Evolutionary conservation across 2,113 vertebrate genomes (phyloP).

Genomic region (Tricholaema leucomelas): DNA sequence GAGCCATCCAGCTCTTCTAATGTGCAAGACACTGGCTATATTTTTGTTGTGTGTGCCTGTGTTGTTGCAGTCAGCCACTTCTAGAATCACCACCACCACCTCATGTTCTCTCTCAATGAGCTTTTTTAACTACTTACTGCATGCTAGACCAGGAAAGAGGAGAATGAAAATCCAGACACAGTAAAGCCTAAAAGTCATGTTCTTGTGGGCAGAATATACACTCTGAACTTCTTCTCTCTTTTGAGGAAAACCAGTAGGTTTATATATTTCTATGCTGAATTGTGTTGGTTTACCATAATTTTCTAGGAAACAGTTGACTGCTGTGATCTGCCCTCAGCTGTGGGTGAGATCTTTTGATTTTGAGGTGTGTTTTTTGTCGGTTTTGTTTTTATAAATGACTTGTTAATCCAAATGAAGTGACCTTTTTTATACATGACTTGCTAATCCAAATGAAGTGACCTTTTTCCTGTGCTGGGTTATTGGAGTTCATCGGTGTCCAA

Average conservation of each 20-base stretch:
- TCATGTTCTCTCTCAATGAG: slow-evolving; percentile 73
- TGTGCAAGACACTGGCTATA: slow-evolving; percentile 58
- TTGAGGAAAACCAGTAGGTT: background rate
- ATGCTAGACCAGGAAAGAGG: slow-evolving; percentile 77
- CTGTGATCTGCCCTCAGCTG: background rate
- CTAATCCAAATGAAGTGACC: background rate
- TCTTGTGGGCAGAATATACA: accelerated
- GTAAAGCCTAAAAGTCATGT: background rate
- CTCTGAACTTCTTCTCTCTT: background rate
- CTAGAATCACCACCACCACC: slow-evolving; percentile 69
- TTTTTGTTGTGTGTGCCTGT: slow-evolving; percentile 51
- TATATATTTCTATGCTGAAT: background rate
- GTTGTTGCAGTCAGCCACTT: slow-evolving; percentile 57
- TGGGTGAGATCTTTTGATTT: background rate
- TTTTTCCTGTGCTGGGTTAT: background rate
- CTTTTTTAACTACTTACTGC: slow-evolving; percentile 72
- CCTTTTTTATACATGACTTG: background rate
- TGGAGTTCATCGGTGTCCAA: accelerated
- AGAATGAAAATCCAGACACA: background rate
- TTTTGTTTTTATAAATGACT: background rate
- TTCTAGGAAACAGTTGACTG: background rate
- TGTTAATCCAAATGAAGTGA: background rate
- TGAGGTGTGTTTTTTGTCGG: background rate
- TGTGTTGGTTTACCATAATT: background rate
- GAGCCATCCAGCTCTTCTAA: slow-evolving; percentile 13